Evolutionary conservation across 2,888 invertebrate genomes (phyloP).

Genomic region (Melieria crassipennis): DNA sequence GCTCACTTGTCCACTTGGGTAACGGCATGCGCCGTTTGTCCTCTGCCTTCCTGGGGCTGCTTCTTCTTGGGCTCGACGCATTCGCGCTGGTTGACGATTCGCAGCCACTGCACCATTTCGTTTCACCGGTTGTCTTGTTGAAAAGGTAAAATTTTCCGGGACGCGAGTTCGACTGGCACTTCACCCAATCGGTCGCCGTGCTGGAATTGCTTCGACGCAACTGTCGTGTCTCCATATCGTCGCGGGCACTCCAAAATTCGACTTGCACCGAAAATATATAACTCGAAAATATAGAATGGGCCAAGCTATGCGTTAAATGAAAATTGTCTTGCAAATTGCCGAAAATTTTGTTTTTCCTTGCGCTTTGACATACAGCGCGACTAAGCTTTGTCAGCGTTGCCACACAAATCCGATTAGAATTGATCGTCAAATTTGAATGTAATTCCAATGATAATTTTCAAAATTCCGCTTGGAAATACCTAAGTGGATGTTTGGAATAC

Average conservation of each 20-base stretch:
- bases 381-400: no score
- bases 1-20: slow-evolving; percentile 36
- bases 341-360: background rate
- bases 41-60: background rate
- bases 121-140: slow-evolving; percentile 48
- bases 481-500: no score
- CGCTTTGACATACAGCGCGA: no score
- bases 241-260: background rate
- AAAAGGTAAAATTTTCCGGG: slow-evolving; percentile 46
- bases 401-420: no score
- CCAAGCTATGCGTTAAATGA: background rate
- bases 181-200: slow-evolving; percentile 43
- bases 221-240: slow-evolving; percentile 17
- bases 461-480: no score
- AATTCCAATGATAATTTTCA: no score
- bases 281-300: slow-evolving; percentile 14
- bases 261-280: slow-evolving; percentile 4
- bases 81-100: background rate
- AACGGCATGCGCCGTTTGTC: background rate
- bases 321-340: slow-evolving; percentile 1
- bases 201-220: background rate
- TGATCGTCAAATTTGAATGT: no score
- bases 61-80: no score
- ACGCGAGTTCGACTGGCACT: slow-evolving; percentile 42
- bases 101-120: slow-evolving; percentile 40